A percentile compares a stretch with the other conserved stretches of the same genome.
These are phyloP conservation scores for Phocides pigmalion DNA, from an alignment of 1,140 invertebrate genomes.

Conservation along the genomic window DNA sequence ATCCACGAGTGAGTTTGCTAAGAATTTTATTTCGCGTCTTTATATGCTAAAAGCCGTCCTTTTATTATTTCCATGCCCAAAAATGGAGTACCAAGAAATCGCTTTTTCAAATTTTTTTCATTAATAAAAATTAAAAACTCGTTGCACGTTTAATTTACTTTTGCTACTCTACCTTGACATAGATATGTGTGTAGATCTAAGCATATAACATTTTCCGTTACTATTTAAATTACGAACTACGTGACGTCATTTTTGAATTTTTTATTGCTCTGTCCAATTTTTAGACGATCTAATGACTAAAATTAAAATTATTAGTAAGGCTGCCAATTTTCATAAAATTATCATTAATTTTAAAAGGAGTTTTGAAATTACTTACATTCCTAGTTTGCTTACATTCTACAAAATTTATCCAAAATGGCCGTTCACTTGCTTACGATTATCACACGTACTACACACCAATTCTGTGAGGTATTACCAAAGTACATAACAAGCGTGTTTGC, in stretches of 20 bases:
- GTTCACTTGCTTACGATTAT: background rate
- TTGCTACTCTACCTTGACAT: slow-evolving; percentile 15
- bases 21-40: slow-evolving; percentile 18
- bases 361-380: too few relatives aligned
- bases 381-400: too few relatives aligned
- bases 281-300: background rate
- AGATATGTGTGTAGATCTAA: slow-evolving; percentile 29
- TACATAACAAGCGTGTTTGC: slow-evolving; percentile 2
- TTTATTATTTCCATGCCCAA: background rate
- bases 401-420: background rate
- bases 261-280: background rate
- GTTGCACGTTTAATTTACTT: slow-evolving; percentile 27
- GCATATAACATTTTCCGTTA: background rate
- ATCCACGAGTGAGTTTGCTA: slow-evolving; percentile 25
- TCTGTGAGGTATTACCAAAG: background rate
- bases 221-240: background rate
- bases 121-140: background rate
- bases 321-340: too few relatives aligned
- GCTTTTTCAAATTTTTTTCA: slow-evolving; percentile 15
- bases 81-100: background rate
- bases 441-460: slow-evolving; percentile 31
- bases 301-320: background rate
- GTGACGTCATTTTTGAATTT: slow-evolving; percentile 2
- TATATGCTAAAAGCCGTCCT: slow-evolving; percentile 12
- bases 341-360: too few relatives aligned